phyloP scores from a whole-genome alignment of 2,888 invertebrate genomes.

The Phasia obesa region DNA sequence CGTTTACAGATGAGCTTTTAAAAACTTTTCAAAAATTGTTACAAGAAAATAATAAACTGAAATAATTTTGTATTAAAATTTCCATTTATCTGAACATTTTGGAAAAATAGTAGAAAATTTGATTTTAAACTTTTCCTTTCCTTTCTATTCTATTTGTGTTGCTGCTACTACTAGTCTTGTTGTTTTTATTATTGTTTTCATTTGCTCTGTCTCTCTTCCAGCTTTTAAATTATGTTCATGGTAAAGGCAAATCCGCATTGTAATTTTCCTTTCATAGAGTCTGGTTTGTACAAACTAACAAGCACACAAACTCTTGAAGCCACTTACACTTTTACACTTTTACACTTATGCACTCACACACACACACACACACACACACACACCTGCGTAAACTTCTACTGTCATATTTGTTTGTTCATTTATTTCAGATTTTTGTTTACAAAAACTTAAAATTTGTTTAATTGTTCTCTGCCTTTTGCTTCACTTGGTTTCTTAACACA shows the following conservation, averaged over 20 bases:
- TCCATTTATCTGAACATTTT: slow-evolving; percentile 10
- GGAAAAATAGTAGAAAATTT: slow-evolving; percentile 57
- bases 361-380: slow-evolving; percentile 1
- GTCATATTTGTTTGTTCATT: not conserved
- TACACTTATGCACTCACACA: not conserved
- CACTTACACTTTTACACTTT: slow-evolving; percentile 1
- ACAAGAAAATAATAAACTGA: slow-evolving; percentile 63
- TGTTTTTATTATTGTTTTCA: slow-evolving; percentile 12
- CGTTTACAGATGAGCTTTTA: slow-evolving; percentile 20
- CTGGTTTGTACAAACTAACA: not conserved
- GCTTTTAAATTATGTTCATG: slow-evolving; percentile 59
- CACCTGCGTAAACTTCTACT: slow-evolving; percentile 13
- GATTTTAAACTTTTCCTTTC: slow-evolving; percentile 67
- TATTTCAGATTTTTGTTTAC: slow-evolving; percentile 34
- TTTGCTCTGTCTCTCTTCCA: not conserved
- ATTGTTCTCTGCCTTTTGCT: not conserved
- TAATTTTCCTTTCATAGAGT: slow-evolving; percentile 49
- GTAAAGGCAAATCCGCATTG: slow-evolving; percentile 63
- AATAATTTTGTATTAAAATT: slow-evolving; percentile 36
- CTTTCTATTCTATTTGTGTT: slow-evolving; percentile 26
- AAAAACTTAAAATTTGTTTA: slow-evolving; percentile 47
- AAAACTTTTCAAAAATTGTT: slow-evolving; percentile 13
- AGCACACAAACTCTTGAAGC: not conserved
- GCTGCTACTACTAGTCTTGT: not conserved
- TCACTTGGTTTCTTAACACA: not conserved